phyloP scores from a whole-genome alignment of 2,888 invertebrate genomes.

The Synergus laeviventris region DNA sequence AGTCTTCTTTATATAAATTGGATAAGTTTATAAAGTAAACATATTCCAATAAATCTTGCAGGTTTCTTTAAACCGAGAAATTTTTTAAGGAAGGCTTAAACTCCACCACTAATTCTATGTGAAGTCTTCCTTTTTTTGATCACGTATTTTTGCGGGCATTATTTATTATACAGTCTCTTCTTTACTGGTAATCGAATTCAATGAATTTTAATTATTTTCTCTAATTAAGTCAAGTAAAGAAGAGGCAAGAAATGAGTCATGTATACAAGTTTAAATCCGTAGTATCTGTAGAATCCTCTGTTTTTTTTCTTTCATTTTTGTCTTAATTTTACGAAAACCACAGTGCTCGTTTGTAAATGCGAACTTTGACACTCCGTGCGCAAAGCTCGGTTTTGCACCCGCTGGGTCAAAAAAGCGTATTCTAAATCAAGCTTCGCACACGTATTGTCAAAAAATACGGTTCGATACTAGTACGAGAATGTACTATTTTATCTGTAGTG shows the following conservation, averaged over 20 bases:
- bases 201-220: conserved; percentile 10
- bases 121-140: conserved; percentile 33
- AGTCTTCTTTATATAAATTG: conserved; percentile 14
- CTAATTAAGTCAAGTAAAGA: conserved; percentile 27
- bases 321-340: conserved; percentile 9
- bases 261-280: conserved; percentile 43
- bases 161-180: conserved; percentile 51
- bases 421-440: no score
- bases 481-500: conserved; percentile 28
- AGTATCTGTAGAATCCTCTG: conserved; percentile 13
- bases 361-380: no score
- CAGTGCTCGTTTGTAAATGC: conserved; percentile 30
- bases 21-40: conserved; percentile 38
- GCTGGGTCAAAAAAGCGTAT: no score
- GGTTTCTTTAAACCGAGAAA: conserved; percentile 1
- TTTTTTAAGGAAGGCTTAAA: neutral
- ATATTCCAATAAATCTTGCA: conserved; percentile 11
- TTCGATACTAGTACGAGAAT: no score
- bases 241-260: conserved; percentile 47
- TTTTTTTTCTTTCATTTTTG: conserved; percentile 27
- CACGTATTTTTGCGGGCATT: conserved; percentile 61
- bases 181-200: conserved; percentile 2
- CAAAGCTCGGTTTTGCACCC: no score
- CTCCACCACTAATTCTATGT: conserved; percentile 8
- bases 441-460: no score